These are phyloP conservation scores for Psittacula cyanocephala DNA, from an alignment of 2,113 vertebrate species.

Conservation along the genomic window DNA sequence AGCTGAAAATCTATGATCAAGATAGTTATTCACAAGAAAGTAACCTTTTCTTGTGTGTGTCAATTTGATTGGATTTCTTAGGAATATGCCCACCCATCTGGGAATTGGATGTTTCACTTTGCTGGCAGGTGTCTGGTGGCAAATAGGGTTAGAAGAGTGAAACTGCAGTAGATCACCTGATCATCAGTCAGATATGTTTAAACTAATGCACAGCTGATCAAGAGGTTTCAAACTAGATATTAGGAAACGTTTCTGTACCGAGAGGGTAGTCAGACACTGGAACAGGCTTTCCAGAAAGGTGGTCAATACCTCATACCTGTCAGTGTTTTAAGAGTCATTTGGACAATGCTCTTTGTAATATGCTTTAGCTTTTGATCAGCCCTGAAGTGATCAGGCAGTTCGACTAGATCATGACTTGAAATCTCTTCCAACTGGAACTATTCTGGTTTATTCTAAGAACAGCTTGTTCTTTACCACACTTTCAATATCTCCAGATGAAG, in stretches of 20 bases:
- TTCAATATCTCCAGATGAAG: background rate
- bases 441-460: background rate
- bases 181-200: background rate
- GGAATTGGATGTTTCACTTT: background rate
- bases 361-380: background rate
- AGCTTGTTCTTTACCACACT: background rate
- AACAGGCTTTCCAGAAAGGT: background rate
- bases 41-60: background rate
- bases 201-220: background rate
- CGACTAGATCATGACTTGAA: background rate
- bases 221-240: background rate
- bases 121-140: background rate
- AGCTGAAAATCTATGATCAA: background rate
- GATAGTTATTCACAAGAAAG: background rate
- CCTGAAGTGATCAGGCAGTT: background rate
- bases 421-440: background rate
- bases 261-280: background rate
- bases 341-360: background rate
- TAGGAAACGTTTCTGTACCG: background rate
- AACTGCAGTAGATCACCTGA: background rate
- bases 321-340: background rate
- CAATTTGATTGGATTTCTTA: background rate
- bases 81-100: background rate
- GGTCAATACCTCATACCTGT: accelerated
- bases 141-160: background rate